Evolutionary conservation across 1,140 invertebrate species (phyloP), one percentile per base, ranked within the genome.

Genomic region (Pseudomyrmex gracilis): DNA sequence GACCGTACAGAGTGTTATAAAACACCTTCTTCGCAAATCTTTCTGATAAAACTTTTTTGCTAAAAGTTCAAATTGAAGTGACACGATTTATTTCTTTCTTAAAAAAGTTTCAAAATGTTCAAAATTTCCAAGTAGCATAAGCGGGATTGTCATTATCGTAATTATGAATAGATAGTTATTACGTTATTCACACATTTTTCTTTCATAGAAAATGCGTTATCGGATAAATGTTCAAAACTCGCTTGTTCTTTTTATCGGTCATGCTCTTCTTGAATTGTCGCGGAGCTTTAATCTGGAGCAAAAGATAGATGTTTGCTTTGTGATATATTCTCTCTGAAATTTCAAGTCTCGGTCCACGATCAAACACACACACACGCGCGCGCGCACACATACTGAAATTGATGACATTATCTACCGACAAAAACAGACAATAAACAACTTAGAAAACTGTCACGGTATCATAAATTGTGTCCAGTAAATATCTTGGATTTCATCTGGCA

Each of bases 271-370:
- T n/a, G 13, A 1, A 78, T 34, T 7, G 1, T 13, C 13, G 34
- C 5, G 20, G 22, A 5, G 47, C 68, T 70, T 34, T 78, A 78
- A 78, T 78, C 20, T 47, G 51, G 47, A 24, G 10, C 15, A 5
- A 13, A 5, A 13, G 8, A 47, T 17, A 34, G 34, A 9, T 47
- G 34, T 49, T 57, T 78, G 10, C 34, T 57, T 68, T 57, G 43
- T 13, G 53, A 55, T 49, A 47, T 80, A 49, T 24, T 22, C 34
- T 34, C 5, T 9, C 34, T 7, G 20, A 3, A 47, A 58, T 58
- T 58, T 71, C 45, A 2, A 80, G 22, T 7, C 13, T 2, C 2
- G 17, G 43, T 1, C 34, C 0, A 34, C 5, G 5, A 34, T 0
- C n/a, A n/a, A n/a, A n/a, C n/a, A n/a, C n/a, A n/a, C n/a, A n/a